phyloP scores from a whole-genome alignment of 2,888 invertebrate genomes.

The Acrocyrtus sp. region DNA sequence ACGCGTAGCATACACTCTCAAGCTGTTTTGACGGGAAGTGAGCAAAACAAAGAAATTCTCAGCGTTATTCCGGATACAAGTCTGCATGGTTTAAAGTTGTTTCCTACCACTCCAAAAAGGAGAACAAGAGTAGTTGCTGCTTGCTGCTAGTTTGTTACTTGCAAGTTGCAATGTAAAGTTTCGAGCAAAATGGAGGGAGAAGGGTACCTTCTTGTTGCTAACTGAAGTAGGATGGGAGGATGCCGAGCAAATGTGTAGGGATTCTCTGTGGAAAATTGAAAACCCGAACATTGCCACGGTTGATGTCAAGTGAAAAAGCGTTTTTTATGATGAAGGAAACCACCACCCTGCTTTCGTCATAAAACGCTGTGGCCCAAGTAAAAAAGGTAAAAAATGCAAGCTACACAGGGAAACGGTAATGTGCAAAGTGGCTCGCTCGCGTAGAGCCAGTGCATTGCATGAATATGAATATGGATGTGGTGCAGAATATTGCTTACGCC shows the following conservation, averaged over 20 bases:
- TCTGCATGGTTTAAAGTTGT: background rate
- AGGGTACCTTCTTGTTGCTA: constrained; percentile 45
- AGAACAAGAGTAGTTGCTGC: too few relatives aligned
- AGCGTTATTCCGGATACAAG: background rate
- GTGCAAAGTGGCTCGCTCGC: background rate
- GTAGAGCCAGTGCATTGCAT: background rate
- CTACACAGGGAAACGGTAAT: background rate
- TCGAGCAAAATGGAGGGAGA: background rate
- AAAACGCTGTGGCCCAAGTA: too few relatives aligned
- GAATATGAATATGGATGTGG: background rate
- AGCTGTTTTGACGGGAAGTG: constrained; percentile 3
- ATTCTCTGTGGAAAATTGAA: constrained; percentile 13
- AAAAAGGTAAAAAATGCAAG: background rate
- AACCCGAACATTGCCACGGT: constrained; percentile 10
- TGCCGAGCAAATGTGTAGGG: constrained; percentile 13
- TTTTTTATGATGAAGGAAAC: constrained; percentile 8
- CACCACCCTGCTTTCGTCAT: constrained; percentile 6
- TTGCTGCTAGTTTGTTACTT: too few relatives aligned
- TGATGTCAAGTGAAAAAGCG: constrained; percentile 5
- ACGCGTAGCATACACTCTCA: too few relatives aligned
- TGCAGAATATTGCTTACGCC: too few relatives aligned
- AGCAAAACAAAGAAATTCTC: background rate
- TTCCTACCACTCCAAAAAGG: background rate
- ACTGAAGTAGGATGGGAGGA: constrained; percentile 41
- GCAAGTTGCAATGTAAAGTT: too few relatives aligned